A percentile compares a stretch with the other conserved stretches of the same genome.
Conservation (phyloP, 2,888 invertebrate species). For the Drosophila anomelani region DNA sequence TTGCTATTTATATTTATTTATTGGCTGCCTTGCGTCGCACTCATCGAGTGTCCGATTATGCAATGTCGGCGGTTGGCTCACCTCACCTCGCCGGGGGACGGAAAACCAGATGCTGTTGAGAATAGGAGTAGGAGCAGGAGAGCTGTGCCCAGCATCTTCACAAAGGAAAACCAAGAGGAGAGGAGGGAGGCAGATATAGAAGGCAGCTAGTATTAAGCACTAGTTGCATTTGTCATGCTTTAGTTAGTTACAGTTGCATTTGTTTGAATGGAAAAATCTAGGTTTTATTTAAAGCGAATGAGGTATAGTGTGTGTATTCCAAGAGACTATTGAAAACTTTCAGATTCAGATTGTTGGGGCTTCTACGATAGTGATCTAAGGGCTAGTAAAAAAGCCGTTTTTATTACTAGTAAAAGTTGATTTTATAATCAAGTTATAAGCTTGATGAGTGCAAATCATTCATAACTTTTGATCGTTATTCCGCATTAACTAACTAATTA, state of each 20-base stretch:
- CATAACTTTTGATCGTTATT: not conserved
- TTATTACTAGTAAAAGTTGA: not conserved
- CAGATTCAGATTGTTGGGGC: not conserved
- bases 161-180: not conserved
- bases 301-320: not conserved
- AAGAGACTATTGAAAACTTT: not conserved
- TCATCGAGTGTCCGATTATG: constrained; percentile 47
- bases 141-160: constrained; percentile 5
- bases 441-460: not conserved
- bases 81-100: constrained; percentile 20
- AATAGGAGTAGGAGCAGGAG: not conserved
- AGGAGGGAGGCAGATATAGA: not conserved
- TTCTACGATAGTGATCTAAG: not conserved
- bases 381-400: no score
- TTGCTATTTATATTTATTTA: constrained; percentile 70
- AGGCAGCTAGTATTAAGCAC: constrained; percentile 7
- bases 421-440: not conserved
- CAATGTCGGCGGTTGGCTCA: constrained; percentile 33
- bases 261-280: constrained; percentile 5
- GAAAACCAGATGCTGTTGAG: constrained; percentile 12
- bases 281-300: constrained; percentile 8
- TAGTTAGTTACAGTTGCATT: constrained; percentile 34
- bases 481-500: not conserved
- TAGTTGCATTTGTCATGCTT: constrained; percentile 8
- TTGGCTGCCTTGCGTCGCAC: constrained; percentile 53